phyloP scores from a whole-genome alignment of 2,888 invertebrate species.

The Litoditis marina region DNA sequence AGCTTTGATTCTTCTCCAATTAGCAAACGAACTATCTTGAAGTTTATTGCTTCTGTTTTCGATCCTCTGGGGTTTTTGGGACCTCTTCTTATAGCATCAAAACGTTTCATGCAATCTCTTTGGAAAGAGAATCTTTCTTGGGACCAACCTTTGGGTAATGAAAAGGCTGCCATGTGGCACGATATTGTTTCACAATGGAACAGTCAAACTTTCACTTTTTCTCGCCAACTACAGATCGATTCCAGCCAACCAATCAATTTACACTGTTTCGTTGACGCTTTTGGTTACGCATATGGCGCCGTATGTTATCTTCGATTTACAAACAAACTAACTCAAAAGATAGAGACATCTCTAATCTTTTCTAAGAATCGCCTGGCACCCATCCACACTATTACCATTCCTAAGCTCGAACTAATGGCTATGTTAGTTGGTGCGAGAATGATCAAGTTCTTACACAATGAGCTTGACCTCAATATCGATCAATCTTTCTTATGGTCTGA shows the following conservation, averaged over 20 bases:
- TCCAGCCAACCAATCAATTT: background rate
- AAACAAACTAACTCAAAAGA: background rate
- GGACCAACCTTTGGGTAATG: too few relatives aligned
- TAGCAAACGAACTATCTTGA: too few relatives aligned
- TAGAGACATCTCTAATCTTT: background rate
- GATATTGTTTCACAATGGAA: too few relatives aligned
- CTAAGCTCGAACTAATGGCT: conserved; percentile 1
- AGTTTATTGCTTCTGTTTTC: too few relatives aligned
- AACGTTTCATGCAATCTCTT: too few relatives aligned
- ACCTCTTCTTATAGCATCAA: too few relatives aligned
- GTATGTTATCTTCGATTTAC: background rate
- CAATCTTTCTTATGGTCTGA: background rate
- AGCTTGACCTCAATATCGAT: background rate
- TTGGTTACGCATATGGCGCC: background rate
- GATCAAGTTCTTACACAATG: background rate
- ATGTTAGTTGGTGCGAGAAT: background rate
- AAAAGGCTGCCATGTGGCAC: too few relatives aligned
- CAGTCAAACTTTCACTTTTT: too few relatives aligned
- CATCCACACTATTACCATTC: background rate
- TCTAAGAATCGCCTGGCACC: background rate
- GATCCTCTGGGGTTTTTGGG: too few relatives aligned
- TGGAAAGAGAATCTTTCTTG: too few relatives aligned
- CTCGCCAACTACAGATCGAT: too few relatives aligned
- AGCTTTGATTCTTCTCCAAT: too few relatives aligned
- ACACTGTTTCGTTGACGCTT: conserved; percentile 1